Percentiles rank a stretch among this genome's conserved stretches.
Conservation (phyloP, 2,888 invertebrate species). For the Podotricha telesiphe region DNA sequence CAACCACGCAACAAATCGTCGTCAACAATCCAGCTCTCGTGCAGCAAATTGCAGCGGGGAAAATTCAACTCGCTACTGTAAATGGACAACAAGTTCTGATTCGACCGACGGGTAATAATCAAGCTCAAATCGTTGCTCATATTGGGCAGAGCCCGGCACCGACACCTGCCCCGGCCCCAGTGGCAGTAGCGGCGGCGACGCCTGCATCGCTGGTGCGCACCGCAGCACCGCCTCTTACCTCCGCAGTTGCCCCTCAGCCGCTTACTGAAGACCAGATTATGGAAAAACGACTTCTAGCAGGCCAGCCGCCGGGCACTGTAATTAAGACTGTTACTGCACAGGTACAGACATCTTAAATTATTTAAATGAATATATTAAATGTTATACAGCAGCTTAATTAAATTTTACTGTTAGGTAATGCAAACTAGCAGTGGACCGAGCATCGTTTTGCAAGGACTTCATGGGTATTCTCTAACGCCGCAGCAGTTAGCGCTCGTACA, state of each 20-base stretch:
- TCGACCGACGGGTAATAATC: slow-evolving; percentile 89
- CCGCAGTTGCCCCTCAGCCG: slow-evolving; percentile 53
- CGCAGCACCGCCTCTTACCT: slow-evolving; percentile 48
- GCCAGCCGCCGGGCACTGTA: slow-evolving; percentile 93
- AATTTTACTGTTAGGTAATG: slow-evolving; percentile 82
- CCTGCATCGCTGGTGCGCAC: slow-evolving; percentile 48
- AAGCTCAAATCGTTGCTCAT: slow-evolving; percentile 90
- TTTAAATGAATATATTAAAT: not conserved
- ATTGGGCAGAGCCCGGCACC: slow-evolving; percentile 83
- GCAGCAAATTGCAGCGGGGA: slow-evolving; percentile 92
- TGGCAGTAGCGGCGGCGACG: slow-evolving; percentile 44
- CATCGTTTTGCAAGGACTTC: slow-evolving; percentile 92
- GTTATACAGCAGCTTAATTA: not conserved
- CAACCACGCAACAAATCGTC: slow-evolving; percentile 86
- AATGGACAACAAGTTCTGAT: slow-evolving; percentile 94
- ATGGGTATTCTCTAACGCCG: slow-evolving; percentile 91
- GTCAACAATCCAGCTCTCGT: slow-evolving; percentile 90
- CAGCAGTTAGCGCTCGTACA: slow-evolving; percentile 92
- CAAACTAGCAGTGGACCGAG: slow-evolving; percentile 93
- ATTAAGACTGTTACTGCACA: slow-evolving; percentile 95
- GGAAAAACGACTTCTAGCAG: slow-evolving; percentile 89
- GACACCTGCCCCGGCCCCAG: slow-evolving; percentile 46
- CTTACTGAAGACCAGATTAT: slow-evolving; percentile 81
- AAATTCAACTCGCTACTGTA: slow-evolving; percentile 92
- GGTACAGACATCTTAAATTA: slow-evolving; percentile 53